Evolutionary conservation across 2,113 vertebrate species (phyloP).

Genomic region (Poeciliopsis prolifica): DNA sequence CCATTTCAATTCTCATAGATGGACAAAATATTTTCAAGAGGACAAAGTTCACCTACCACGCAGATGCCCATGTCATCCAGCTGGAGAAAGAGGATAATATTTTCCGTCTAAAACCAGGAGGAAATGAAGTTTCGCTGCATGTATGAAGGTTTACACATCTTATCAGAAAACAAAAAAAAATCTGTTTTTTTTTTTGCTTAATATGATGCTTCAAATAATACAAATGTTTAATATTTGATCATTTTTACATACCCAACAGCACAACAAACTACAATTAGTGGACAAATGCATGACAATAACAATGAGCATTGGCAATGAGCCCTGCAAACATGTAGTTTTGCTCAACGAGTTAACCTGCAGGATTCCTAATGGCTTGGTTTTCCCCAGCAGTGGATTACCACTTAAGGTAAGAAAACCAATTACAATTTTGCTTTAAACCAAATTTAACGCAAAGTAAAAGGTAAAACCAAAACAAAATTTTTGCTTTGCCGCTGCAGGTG

Average conservation of each 20-base stretch:
- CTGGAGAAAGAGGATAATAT: constrained; percentile 71
- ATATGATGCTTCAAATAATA: not conserved
- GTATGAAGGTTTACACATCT: constrained; percentile 68
- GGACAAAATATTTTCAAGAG: constrained; percentile 61
- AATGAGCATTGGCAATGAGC: constrained; percentile 83
- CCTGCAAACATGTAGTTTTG: constrained; percentile 83
- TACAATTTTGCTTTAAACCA: not conserved
- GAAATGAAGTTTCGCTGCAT: constrained; percentile 83
- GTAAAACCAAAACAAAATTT: not conserved
- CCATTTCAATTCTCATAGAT: constrained; percentile 83
- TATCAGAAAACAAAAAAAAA: too few species aligned
- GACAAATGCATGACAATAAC: constrained; percentile 84
- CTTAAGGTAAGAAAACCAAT: constrained; percentile 79
- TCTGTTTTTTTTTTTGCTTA: not conserved
- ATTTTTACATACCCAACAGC: constrained; percentile 72
- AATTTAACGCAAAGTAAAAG: not conserved
- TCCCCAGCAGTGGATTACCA: constrained; percentile 73
- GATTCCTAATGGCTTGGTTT: constrained; percentile 78
- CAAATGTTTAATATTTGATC: not conserved
- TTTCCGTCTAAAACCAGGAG: constrained; percentile 79
- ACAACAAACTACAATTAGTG: constrained; percentile 80
- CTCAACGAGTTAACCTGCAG: constrained; percentile 87
- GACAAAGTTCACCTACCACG: constrained; percentile 79
- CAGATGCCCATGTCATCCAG: constrained; percentile 68
- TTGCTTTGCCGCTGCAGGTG: constrained; percentile 59